These are phyloP conservation scores for Gasterosteus aculeatus DNA, from an alignment of 2,113 vertebrate genomes.

Conservation along the genomic window DNA sequence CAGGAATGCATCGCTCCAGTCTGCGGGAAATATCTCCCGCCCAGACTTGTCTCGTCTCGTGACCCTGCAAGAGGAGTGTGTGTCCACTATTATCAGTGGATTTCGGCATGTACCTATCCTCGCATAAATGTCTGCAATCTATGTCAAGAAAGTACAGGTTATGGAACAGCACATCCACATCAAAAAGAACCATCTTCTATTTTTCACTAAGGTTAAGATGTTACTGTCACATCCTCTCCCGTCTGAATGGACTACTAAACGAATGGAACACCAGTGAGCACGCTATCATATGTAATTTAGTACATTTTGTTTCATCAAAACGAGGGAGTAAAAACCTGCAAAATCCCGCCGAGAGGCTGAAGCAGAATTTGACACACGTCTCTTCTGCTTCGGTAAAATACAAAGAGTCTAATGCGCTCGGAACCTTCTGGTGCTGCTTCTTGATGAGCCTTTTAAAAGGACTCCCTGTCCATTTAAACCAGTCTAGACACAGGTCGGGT, in stretches of 20 bases:
- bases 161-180: conserved; percentile 12
- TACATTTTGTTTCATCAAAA: conserved; percentile 11
- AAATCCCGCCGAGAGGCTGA: conserved; percentile 38
- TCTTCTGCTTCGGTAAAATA: conserved; percentile 29
- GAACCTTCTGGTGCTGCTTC: conserved; percentile 57
- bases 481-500: neutral
- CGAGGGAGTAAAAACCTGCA: conserved; percentile 18
- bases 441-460: conserved; percentile 47
- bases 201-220: neutral
- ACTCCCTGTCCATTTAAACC: neutral
- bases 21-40: conserved; percentile 10
- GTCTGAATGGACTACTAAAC: conserved; percentile 1
- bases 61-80: conserved; percentile 39
- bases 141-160: conserved; percentile 8
- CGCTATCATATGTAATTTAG: neutral
- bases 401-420: conserved; percentile 48
- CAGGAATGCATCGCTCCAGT: conserved; percentile 40
- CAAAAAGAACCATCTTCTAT: conserved; percentile 10
- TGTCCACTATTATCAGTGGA: conserved; percentile 29
- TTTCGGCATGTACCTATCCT: conserved; percentile 41
- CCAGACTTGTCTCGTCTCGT: conserved; percentile 25
- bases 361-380: conserved; percentile 24
- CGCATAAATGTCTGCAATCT: conserved; percentile 23
- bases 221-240: neutral
- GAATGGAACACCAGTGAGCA: neutral